Conservation (phyloP, 2,113 vertebrate species). For the Brachyistius frenatus region DNA sequence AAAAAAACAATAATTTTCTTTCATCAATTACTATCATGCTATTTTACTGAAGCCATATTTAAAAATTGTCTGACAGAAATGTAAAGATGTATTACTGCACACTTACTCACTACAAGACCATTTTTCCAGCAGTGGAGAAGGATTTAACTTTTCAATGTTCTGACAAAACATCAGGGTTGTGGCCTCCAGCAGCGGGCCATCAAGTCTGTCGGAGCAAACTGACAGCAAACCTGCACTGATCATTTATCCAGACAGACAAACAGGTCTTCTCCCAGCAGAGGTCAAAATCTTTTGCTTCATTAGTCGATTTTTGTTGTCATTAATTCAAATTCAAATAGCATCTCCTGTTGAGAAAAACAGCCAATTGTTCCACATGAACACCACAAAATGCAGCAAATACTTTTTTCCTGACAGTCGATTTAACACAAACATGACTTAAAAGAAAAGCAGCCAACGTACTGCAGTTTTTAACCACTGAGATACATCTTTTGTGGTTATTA, state of each 20-base stretch:
- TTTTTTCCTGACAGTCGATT: constrained; percentile 20
- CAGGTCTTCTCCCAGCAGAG: constrained; percentile 41
- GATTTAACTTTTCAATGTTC: constrained; percentile 25
- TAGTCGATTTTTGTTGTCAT: constrained; percentile 54
- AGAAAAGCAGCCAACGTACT: constrained; percentile 11
- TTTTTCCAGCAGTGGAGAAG: constrained; percentile 14
- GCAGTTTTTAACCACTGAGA: not conserved
- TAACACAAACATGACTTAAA: constrained; percentile 23
- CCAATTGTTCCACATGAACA: constrained; percentile 50
- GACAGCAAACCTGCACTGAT: constrained; percentile 55
- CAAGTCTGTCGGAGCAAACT: constrained; percentile 34
- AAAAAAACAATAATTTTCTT: not conserved
- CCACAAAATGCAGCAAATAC: constrained; percentile 12
- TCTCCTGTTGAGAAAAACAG: constrained; percentile 50
- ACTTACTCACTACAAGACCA: not conserved
- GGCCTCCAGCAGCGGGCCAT: constrained; percentile 33
- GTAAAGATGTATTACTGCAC: not conserved
- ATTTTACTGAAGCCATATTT: constrained; percentile 4
- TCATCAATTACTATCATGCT: not conserved
- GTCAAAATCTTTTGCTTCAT: constrained; percentile 59
- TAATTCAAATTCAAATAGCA: constrained; percentile 51
- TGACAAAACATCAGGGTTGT: constrained; percentile 5
- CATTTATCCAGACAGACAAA: constrained; percentile 51
- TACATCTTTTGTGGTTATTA: not conserved
- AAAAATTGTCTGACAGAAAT: not conserved